These are phyloP conservation scores for Lucifuga dentata DNA, from an alignment of 2,113 vertebrate genomes.

Conservation along the genomic window DNA sequence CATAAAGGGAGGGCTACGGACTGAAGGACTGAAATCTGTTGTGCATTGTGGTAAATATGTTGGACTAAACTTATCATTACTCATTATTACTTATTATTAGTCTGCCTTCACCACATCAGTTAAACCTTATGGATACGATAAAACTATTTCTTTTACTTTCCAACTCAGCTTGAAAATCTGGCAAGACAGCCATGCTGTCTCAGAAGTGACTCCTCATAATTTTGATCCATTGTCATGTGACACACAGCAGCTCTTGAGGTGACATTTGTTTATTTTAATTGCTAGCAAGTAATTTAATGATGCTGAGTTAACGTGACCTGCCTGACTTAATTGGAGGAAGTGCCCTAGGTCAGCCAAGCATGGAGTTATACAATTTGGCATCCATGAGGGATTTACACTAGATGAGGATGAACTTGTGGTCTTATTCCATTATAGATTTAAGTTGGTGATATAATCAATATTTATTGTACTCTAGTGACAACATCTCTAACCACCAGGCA, in stretches of 20 bases:
- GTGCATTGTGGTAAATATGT: too few species aligned
- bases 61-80: too few species aligned
- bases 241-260: background rate
- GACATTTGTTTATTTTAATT: constrained; percentile 1
- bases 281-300: background rate
- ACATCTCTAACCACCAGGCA: background rate
- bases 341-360: background rate
- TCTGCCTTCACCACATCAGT: too few species aligned
- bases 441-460: constrained; percentile 13
- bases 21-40: too few species aligned
- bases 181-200: constrained; percentile 27
- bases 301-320: background rate
- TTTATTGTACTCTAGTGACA: background rate
- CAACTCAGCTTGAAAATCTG: constrained; percentile 13
- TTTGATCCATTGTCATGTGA: background rate
- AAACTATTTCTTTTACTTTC: background rate
- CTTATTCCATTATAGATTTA: constrained; percentile 52
- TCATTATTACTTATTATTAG: too few species aligned
- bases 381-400: constrained; percentile 45
- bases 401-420: constrained; percentile 33
- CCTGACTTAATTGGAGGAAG: background rate
- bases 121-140: too few species aligned
- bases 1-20: too few species aligned
- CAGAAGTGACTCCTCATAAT: background rate
- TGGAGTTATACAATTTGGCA: constrained; percentile 55